A percentile compares a stretch with the other conserved stretches of the same genome.
These are phyloP conservation scores for Elysia crispata DNA, from an alignment of 2,888 invertebrate species.

Conservation along the genomic window DNA sequence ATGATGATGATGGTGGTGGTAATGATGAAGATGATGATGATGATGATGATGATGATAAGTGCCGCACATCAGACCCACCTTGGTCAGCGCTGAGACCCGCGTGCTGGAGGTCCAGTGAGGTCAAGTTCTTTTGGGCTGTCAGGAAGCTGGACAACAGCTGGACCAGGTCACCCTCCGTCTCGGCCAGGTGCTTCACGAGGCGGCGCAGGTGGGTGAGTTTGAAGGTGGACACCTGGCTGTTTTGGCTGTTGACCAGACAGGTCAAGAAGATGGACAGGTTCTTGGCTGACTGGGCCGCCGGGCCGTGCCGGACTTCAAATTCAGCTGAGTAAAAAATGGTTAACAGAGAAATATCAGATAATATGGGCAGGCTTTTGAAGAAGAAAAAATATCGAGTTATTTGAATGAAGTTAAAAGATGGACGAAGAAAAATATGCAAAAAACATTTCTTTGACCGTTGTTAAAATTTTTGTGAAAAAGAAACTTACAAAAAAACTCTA, in stretches of 20 bases:
- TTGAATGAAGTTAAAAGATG: too few relatives aligned
- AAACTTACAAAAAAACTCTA: too few relatives aligned
- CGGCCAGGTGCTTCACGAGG: background rate
- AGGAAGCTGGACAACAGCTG: background rate
- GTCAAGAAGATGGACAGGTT: conserved; percentile 6
- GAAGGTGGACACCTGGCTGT: background rate
- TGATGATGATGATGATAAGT: too few relatives aligned
- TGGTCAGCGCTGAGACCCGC: background rate
- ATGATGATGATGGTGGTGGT: too few relatives aligned
- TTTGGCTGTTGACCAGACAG: background rate
- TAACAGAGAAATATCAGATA: too few relatives aligned
- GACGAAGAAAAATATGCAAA: too few relatives aligned
- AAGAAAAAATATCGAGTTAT: too few relatives aligned
- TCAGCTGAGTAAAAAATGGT: background rate
- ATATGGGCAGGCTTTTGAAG: too few relatives aligned
- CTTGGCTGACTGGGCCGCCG: background rate
- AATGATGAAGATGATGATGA: too few relatives aligned
- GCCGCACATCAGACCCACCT: background rate
- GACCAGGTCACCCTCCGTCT: background rate
- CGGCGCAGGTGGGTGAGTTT: background rate
- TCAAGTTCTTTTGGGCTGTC: background rate
- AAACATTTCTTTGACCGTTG: too few relatives aligned
- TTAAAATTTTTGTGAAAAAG: too few relatives aligned
- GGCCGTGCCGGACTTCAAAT: background rate
- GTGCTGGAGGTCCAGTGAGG: background rate